Evolutionary conservation across 2,113 vertebrate genomes (phyloP), one percentile per base, ranked within the genome.

Genomic region (Cettia cetti): DNA sequence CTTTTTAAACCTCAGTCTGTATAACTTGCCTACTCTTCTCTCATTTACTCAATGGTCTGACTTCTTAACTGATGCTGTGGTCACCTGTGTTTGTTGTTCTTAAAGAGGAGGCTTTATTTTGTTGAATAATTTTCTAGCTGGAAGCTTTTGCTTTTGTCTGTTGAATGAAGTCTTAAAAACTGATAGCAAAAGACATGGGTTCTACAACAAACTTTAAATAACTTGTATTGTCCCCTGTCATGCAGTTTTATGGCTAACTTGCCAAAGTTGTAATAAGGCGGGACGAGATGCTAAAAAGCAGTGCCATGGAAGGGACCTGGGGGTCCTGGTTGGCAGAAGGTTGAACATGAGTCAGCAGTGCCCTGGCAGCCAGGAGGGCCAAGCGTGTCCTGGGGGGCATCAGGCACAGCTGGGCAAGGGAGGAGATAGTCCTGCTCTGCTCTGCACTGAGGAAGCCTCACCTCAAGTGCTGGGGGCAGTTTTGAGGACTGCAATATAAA

Each of bases 321-420:
- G 31, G 3, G 14, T 86, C 33, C 45, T 60, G 9, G 27, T 8
- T 19, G 37, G 11, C 17, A 68, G 70, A 42, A 47, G 6, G 5
- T 14, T 52, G 53, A 52, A 4, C 0, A 6, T 6, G 4, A 37
- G 11, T 0, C 22, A 77, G 63, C 53, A 60, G 37, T 52, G 72
- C 7, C 22, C 27, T 52, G 61, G 11, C 21, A 77, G 33, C 33
- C 37, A 52, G 45, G 45, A 68, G 6, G 6, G 18, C 37, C 37
- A 27, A 2, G 0, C 0, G 0, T 60, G 27, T 60, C 37, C 45
- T 33, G 63, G 10, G 11, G 13, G 0, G 6, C 27, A 44, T 37
- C 63, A 52, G 53, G 37, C 6, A 60, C 45, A 77, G 33, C 22
- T 0, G 0, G 27, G 33, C 14, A 52, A 68, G 63, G 21, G 14